Base-by-base conservation (phyloP, 64 coral and sea anemone genomes). In the Montipora foliosa region DNA sequence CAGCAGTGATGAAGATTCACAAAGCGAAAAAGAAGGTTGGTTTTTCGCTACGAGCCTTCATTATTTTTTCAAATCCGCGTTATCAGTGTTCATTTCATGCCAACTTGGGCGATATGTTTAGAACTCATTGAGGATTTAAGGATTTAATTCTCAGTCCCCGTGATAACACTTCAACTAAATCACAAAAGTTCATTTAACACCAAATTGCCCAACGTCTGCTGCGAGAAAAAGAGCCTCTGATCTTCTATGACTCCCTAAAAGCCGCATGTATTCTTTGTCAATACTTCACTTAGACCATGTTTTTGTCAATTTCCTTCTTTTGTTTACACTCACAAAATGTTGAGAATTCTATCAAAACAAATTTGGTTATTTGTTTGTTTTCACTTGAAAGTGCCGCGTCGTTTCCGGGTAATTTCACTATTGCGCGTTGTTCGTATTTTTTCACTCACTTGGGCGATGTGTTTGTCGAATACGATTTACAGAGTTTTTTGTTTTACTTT, bases 21-120 rank as follows among this genome's bases (percentile, higher is more conserved):
- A 89, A 7, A 88, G 93, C 64, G 89, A 92, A 37, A 79, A 73
- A 3, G 93, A 94, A 94, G 96, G 96, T 98, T 70, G 19, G 96
- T 94, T 44, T 80, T 80, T 64, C 14, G 37, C 47, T 68, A 46
- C 11, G 5, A 21, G 11, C 45, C 15, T 57, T 83, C 49, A 46
- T 12, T 15, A 14, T 24, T 5, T 77, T 47, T 45, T 4, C 29
- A 47, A 37, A 37, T 37, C 37, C 2, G 37, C 37, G 37, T 44
- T 47, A 13, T 11, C 10, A 10, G 37, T 45, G 44, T 5, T 5
- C 46, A 14, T 47, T 44, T 77, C 9, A 37, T 11, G 25, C 8
- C 25, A 77, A 5, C 4, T 78, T 78, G 45, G 46, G 47, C 15
- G 13, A 78, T 14, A 25, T 13, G 4, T 14, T n/a, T 5, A 68